These are phyloP conservation scores for Lagorchestes hirsutus DNA, from an alignment of 2,797 vertebrate species.

Conservation along the genomic window DNA sequence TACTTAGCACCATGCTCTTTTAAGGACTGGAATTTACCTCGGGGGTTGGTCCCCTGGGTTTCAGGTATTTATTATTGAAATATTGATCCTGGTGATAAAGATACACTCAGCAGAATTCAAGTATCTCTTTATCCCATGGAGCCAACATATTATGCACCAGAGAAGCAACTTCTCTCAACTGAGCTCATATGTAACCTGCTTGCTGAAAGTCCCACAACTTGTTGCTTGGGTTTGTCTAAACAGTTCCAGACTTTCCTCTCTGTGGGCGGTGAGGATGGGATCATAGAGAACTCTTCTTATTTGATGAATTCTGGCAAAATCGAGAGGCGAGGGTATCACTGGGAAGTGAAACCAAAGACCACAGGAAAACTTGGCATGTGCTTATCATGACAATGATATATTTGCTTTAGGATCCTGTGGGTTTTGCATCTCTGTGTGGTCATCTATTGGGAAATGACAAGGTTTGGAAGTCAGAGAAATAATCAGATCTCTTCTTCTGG, in stretches of 20 bases:
- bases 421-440: slow-evolving; percentile 17
- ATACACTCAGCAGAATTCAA: not conserved
- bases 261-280: not conserved
- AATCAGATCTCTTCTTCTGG: not conserved
- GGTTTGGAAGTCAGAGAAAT: slow-evolving; percentile 58
- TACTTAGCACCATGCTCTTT: not conserved
- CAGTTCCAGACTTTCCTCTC: not conserved
- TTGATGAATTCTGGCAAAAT: not conserved
- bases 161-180: not conserved
- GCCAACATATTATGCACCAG: not conserved
- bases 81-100: not conserved
- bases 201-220: not conserved
- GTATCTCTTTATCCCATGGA: not conserved
- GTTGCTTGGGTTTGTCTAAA: not conserved
- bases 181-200: not conserved
- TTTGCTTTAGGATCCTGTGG: slow-evolving; percentile 26
- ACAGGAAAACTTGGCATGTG: slow-evolving; percentile 18
- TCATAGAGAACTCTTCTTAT: not conserved
- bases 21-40: not conserved
- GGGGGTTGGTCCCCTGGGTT: not conserved
- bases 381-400: slow-evolving; percentile 9
- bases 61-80: not conserved
- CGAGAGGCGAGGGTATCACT: not conserved
- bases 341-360: slow-evolving; percentile 18
- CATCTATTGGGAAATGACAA: slow-evolving; percentile 53